Base-by-base conservation (phyloP, 2,797 vertebrate genomes). In the Brachyrhaphis roseni region DNA sequence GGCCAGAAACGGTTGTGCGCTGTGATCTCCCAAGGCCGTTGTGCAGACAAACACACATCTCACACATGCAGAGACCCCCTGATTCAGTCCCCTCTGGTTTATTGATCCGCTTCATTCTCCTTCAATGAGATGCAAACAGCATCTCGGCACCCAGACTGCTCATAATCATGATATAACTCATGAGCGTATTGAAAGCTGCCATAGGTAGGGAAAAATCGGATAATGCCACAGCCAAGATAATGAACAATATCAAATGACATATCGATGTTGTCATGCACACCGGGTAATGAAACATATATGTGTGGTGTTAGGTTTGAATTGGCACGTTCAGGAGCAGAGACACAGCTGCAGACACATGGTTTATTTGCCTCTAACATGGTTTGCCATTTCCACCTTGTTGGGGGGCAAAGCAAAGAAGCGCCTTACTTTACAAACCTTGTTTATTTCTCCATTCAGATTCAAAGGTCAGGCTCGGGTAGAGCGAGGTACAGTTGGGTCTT, bases 41-140 rank as follows among this genome's bases (percentile, higher is more conserved):
- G 87, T 82, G 82, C 76, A 81, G 83, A 72, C 76, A 76, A 71
- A 78, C 45, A 70, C 84, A 78, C 80, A 31, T 74, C 82, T 57
- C 62, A 47, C 81, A 87, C 84, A 87, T 82, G 71, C 86, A 84
- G 78, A 88, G 23, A 75, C 85, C 84, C 81, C 88, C 83, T 76
- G 78, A 92, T 91, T 84, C 90, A 86, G 84, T 87, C 88, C 88
- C 86, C 88, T 88, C 91, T 88, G 90, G 88, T 93, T 93, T 95
- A 96, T 96, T 91, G 95, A 96, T 95, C 93, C 91, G 91, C 89
- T 94, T 94, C 86, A 92, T 95, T 92, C 90, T 87, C 84, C 75
- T 66, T 82, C 87, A 94, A 95, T 93, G 93, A 94, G 95, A 95
- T 93, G 93, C 92, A 94, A 94, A 94, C 93, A 91, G 91, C 88